Conservation (phyloP, 2,888 invertebrate species). For the Lamellibrachia columna region DNA sequence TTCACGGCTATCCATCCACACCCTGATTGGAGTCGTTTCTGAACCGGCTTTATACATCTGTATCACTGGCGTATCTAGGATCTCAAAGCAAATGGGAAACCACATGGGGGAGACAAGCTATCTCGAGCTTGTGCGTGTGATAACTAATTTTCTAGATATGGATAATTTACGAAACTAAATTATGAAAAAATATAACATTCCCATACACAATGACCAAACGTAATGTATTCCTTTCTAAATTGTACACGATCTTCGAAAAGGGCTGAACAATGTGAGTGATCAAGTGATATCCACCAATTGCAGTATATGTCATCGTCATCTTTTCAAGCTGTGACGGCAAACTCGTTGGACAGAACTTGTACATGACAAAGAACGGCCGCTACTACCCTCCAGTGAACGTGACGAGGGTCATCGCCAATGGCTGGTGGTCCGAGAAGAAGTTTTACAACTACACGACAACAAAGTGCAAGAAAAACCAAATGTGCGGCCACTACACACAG, state of each 20-base stretch:
- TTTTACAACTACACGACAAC: not conserved
- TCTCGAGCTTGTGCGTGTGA: not conserved
- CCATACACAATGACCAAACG: not conserved
- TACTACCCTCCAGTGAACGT: not conserved
- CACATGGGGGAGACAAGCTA: no score
- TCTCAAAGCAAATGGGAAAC: no score
- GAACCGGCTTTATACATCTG: no score
- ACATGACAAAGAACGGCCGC: not conserved
- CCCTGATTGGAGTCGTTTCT: not conserved
- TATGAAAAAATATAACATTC: not conserved
- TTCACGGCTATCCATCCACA: not conserved
- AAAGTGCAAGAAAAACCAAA: slow-evolving; percentile 18
- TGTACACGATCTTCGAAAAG: not conserved
- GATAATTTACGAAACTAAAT: not conserved
- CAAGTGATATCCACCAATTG: not conserved
- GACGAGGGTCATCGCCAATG: not conserved
- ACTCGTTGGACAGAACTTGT: slow-evolving; percentile 7
- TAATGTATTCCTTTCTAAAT: not conserved
- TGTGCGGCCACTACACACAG: slow-evolving; percentile 29
- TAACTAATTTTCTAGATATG: not conserved
- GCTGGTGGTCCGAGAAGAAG: slow-evolving; percentile 20
- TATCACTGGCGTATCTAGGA: no score
- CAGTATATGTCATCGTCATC: not conserved
- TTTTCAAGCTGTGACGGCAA: not conserved
- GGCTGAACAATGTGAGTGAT: not conserved